phyloP scores from a whole-genome alignment of 92 coral and sea anemone genomes.

The Nematostella vectensis region DNA sequence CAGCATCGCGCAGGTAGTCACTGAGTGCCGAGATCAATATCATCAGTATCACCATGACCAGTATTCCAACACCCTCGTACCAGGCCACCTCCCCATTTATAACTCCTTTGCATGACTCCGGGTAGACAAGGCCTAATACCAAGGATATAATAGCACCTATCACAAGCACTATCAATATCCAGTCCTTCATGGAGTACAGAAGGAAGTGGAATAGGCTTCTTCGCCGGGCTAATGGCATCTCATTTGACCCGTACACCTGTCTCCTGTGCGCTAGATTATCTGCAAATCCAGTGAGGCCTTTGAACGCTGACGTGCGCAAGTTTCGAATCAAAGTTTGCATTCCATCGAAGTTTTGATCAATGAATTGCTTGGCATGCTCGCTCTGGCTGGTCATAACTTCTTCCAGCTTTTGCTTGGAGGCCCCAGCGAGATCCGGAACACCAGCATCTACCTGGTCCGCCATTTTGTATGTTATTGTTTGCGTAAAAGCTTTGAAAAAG shows the following conservation, averaged over 20 bases:
- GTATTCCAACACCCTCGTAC: constrained; percentile 91
- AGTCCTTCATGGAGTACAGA: constrained; percentile 52
- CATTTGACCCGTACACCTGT: constrained; percentile 44
- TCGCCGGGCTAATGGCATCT: constrained; percentile 42
- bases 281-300: constrained; percentile 57
- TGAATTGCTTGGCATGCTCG: constrained; percentile 18
- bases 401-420: constrained; percentile 36
- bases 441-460: constrained; percentile 41
- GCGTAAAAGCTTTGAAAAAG: too few species aligned
- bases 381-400: constrained; percentile 49
- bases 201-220: constrained; percentile 41
- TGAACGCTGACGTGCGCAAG: constrained; percentile 57
- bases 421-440: constrained; percentile 44
- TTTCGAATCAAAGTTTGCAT: constrained; percentile 34
- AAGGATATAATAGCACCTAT: constrained; percentile 48
- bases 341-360: constrained; percentile 36
- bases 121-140: constrained; percentile 54
- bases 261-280: constrained; percentile 44
- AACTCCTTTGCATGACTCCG: constrained; percentile 53
- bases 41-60: constrained; percentile 69
- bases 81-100: constrained; percentile 63
- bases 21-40: constrained; percentile 70
- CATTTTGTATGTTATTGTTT: too few species aligned
- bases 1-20: constrained; percentile 76
- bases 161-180: constrained; percentile 51